Percentiles rank a stretch among this genome's conserved stretches.
These are phyloP conservation scores for Pangasius macronema DNA, from an alignment of 2,797 vertebrate genomes.

Conservation along the genomic window DNA sequence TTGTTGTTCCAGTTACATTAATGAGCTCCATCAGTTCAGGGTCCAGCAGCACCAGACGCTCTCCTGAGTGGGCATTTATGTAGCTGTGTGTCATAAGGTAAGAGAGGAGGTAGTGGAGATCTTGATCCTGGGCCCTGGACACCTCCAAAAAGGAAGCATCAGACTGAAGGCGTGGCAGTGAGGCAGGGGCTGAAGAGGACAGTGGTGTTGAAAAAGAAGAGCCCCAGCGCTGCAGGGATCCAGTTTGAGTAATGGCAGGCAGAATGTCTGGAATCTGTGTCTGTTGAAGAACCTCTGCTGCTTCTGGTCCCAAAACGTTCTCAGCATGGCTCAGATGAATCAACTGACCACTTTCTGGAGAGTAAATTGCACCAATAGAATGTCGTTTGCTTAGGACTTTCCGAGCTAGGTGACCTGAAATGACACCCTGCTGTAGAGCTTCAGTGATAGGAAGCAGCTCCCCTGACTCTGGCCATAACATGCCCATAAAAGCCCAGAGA, in stretches of 20 bases:
- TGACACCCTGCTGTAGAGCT: conserved; percentile 84
- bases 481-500: conserved; percentile 80
- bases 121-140: conserved; percentile 60
- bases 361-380: conserved; percentile 78
- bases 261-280: conserved; percentile 81
- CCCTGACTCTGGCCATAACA: conserved; percentile 91
- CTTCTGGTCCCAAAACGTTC: conserved; percentile 60
- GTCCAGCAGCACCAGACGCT: conserved; percentile 84
- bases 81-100: conserved; percentile 90
- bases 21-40: conserved; percentile 71
- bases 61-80: conserved; percentile 82
- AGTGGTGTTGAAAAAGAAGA: conserved; percentile 60
- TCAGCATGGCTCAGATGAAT: conserved; percentile 76
- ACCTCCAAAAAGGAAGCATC: conserved; percentile 54
- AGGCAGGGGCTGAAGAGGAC: conserved; percentile 53
- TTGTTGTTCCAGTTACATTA: conserved; percentile 50
- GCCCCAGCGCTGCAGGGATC: conserved; percentile 62
- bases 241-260: conserved; percentile 68
- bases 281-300: conserved; percentile 73
- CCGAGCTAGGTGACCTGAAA: conserved; percentile 80
- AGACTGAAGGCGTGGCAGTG: conserved; percentile 51
- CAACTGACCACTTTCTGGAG: conserved; percentile 79
- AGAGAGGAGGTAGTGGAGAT: conserved; percentile 72
- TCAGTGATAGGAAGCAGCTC: conserved; percentile 80
- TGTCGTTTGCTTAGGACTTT: conserved; percentile 80